Evolutionary conservation across 2,113 vertebrate species (phyloP).

Genomic region (Nannobrachium achirus): DNA sequence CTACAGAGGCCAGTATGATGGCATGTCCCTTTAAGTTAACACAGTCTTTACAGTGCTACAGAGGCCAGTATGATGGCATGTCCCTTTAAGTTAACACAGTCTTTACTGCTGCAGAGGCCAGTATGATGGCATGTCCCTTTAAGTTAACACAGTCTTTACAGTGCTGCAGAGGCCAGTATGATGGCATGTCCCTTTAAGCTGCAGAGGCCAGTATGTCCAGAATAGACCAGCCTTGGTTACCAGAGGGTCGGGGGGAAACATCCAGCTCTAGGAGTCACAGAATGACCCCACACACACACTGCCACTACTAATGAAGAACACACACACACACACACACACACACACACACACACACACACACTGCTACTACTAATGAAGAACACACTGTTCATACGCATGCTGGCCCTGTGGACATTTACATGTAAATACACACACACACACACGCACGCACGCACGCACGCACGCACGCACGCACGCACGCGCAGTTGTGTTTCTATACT

Average conservation of each 20-base stretch:
- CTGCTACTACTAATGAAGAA: constrained; percentile 75
- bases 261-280: constrained; percentile 47
- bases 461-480: constrained; percentile 12
- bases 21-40: no score
- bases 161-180: no score
- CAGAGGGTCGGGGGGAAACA: constrained; percentile 33
- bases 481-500: background rate
- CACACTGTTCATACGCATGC: constrained; percentile 45
- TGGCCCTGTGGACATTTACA: constrained; percentile 35
- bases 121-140: no score
- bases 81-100: no score
- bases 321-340: constrained; percentile 56
- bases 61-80: no score
- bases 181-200: no score
- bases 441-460: background rate
- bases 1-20: no score
- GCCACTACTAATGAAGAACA: constrained; percentile 76
- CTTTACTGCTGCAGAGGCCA: no score
- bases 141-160: no score
- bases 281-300: constrained; percentile 50
- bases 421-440: background rate
- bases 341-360: constrained; percentile 57
- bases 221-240: constrained; percentile 74
- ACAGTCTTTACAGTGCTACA: no score
- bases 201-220: constrained; percentile 32